phyloP scores from a whole-genome alignment of 2,888 invertebrate genomes.

The Meiosimyza platycephala region DNA sequence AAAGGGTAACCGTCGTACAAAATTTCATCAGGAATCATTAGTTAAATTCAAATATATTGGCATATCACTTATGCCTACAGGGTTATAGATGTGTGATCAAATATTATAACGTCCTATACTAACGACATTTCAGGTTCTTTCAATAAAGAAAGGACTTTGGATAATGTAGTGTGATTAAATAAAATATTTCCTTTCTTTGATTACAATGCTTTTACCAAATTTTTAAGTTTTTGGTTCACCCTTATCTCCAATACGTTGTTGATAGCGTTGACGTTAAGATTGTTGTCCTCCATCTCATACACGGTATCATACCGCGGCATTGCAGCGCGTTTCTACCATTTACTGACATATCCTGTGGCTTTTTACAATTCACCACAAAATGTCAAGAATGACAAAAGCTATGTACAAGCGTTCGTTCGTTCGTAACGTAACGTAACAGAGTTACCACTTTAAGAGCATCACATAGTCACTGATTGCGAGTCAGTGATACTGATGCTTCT shows the following conservation, averaged over 20 bases:
- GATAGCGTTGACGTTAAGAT: background rate
- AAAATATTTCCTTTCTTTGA: no score
- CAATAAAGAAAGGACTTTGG: no score
- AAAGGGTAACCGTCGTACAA: no score
- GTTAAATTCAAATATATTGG: no score
- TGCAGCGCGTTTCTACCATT: slow-evolving; percentile 6
- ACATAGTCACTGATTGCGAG: slow-evolving; percentile 35
- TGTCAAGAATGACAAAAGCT: slow-evolving; percentile 67
- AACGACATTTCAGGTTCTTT: no score
- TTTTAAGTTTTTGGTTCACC: background rate
- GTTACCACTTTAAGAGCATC: slow-evolving; percentile 38
- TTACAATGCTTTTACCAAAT: background rate
- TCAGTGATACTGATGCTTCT: background rate
- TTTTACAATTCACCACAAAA: slow-evolving; percentile 68
- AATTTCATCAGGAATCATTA: no score
- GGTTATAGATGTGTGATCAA: no score
- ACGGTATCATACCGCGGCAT: background rate
- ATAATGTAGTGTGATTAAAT: no score
- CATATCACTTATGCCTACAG: no score
- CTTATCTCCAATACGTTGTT: background rate
- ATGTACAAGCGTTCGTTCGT: slow-evolving; percentile 43
- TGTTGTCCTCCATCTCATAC: background rate
- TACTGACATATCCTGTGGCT: slow-evolving; percentile 58
- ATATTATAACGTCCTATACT: no score
- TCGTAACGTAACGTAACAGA: slow-evolving; percentile 27